phyloP scores from a whole-genome alignment of 2,888 invertebrate genomes.

The Tridacna gigas region DNA sequence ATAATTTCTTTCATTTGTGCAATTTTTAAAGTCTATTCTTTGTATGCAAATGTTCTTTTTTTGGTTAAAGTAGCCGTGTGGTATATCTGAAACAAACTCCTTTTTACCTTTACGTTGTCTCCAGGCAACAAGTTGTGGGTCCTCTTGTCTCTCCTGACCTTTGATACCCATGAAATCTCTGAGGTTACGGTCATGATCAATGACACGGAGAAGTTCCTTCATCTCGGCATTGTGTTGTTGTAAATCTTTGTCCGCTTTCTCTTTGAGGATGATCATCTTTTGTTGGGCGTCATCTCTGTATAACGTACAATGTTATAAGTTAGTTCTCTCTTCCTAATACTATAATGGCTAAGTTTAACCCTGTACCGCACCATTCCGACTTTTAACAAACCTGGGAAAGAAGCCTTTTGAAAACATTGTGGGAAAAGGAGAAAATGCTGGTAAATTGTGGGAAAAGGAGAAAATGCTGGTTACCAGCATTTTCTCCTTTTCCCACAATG shows the following conservation, averaged over 20 bases:
- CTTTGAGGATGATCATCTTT: constrained; percentile 90
- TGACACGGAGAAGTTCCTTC: constrained; percentile 92
- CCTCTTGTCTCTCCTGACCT: constrained; percentile 88
- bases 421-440: too few relatives aligned
- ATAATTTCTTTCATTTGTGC: too few relatives aligned
- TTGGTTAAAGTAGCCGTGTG: too few relatives aligned
- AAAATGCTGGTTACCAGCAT: too few relatives aligned
- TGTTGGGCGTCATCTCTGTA: constrained; percentile 86
- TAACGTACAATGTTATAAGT: background rate
- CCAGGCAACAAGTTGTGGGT: constrained; percentile 84
- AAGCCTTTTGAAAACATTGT: too few relatives aligned
- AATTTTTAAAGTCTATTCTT: too few relatives aligned
- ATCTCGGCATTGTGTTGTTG: constrained; percentile 91
- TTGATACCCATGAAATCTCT: constrained; percentile 94
- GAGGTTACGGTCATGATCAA: constrained; percentile 94
- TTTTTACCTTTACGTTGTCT: constrained; percentile 82
- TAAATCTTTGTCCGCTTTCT: constrained; percentile 91
- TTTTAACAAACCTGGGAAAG: too few relatives aligned
- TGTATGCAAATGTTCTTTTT: too few relatives aligned
- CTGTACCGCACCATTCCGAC: too few relatives aligned
- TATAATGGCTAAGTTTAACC: too few relatives aligned
- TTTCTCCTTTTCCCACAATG: too few relatives aligned
- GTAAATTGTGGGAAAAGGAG: too few relatives aligned
- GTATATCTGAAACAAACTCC: background rate
- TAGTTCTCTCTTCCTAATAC: background rate